phyloP scores from a whole-genome alignment of 2,113 vertebrate genomes.

The Archocentrus centrarchus region DNA sequence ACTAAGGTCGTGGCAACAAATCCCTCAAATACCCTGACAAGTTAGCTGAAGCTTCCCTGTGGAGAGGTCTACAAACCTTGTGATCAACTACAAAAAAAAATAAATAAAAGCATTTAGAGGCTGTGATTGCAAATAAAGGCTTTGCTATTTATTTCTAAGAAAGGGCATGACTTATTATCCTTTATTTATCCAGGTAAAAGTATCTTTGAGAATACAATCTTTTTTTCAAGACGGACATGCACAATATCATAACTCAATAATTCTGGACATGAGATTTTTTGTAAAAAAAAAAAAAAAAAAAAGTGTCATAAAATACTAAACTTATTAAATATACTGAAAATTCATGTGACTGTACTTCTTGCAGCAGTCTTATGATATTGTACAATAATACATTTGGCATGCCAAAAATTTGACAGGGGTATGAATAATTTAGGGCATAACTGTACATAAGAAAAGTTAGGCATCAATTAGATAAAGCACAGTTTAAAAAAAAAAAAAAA shows the following conservation, averaged over 20 bases:
- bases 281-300: neutral
- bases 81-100: neutral
- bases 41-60: neutral
- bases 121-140: neutral
- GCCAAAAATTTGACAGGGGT: neutral
- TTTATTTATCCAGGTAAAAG: no score
- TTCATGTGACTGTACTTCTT: neutral
- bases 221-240: neutral
- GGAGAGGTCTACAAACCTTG: neutral
- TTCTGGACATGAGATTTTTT: neutral
- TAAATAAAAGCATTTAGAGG: neutral
- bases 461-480: neutral
- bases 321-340: neutral
- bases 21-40: neutral
- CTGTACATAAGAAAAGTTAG: neutral
- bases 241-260: no score
- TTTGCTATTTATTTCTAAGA: no score
- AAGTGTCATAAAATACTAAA: neutral
- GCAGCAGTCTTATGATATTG: neutral
- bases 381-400: neutral
- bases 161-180: no score
- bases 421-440: neutral
- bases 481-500: no score
- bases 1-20: neutral
- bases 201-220: neutral